A percentile compares a stretch with the other conserved stretches of the same genome.
These are phyloP conservation scores for Aradus depressus DNA, from an alignment of 2,888 invertebrate species.

Conservation along the genomic window DNA sequence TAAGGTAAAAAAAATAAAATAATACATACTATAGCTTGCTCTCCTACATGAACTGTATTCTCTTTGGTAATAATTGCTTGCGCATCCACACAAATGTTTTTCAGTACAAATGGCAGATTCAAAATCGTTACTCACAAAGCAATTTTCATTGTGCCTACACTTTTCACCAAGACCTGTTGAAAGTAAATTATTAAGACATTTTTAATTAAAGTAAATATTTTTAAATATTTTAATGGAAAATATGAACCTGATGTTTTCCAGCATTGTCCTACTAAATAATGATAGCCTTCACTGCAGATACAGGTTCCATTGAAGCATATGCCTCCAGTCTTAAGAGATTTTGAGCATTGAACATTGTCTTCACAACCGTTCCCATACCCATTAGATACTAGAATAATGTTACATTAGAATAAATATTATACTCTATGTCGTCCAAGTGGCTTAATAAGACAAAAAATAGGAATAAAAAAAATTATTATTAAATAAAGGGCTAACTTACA, in stretches of 20 bases:
- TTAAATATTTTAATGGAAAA: not conserved
- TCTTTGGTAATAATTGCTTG: constrained; percentile 34
- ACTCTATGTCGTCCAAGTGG: too few relatives aligned
- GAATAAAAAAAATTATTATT: not conserved
- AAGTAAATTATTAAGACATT: not conserved
- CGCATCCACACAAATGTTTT: constrained; percentile 32
- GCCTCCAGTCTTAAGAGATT: constrained; percentile 22
- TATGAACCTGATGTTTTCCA: constrained; percentile 24
- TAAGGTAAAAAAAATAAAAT: not conserved
- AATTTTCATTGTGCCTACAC: constrained; percentile 33
- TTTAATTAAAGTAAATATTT: not conserved
- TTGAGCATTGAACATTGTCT: constrained; percentile 25
- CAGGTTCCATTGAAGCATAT: constrained; percentile 20
- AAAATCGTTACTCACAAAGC: constrained; percentile 33
- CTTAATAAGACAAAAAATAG: too few relatives aligned
- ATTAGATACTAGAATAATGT: constrained; percentile 19
- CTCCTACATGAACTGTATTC: constrained; percentile 36
- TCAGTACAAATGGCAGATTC: constrained; percentile 32
- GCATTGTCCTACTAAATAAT: constrained; percentile 24
- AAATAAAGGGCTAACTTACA: constrained; percentile 4
- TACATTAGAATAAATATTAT: too few relatives aligned
- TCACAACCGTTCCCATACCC: constrained; percentile 21
- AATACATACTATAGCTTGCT: constrained; percentile 27
- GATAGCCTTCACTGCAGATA: constrained; percentile 22
- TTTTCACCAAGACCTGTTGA: constrained; percentile 32